Conservation (phyloP, 2,888 invertebrate species). For the Emmelina monodactyla region DNA sequence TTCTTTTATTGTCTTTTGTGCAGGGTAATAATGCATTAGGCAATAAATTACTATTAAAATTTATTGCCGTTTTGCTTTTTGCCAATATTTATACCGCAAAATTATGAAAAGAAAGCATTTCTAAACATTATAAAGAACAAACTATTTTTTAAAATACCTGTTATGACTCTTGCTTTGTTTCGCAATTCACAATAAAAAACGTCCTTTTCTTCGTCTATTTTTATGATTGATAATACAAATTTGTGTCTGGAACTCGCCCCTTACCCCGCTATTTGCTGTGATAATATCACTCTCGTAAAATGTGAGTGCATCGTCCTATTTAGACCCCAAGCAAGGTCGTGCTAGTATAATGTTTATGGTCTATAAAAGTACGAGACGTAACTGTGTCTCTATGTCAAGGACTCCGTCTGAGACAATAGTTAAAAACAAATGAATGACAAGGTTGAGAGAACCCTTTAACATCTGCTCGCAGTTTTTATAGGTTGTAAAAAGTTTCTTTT, state of each 20-base stretch:
- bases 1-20: background rate
- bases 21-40: no score
- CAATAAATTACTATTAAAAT: no score
- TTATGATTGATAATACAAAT: no score
- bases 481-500: no score
- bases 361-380: slow-evolving; percentile 60
- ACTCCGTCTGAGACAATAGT: slow-evolving; percentile 55
- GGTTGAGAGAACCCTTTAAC: slow-evolving; percentile 21
- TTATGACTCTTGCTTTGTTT: no score
- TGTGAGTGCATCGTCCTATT: slow-evolving; percentile 58
- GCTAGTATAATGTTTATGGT: slow-evolving; percentile 66
- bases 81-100: background rate
- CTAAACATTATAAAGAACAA: no score
- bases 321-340: slow-evolving; percentile 61
- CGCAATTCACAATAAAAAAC: no score
- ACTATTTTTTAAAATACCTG: no score
- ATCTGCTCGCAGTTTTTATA: slow-evolving; percentile 16
- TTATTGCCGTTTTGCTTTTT: background rate
- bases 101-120: no score
- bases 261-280: no score
- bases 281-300: slow-evolving; percentile 16
- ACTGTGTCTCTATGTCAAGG: slow-evolving; percentile 63
- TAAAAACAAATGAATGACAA: slow-evolving; percentile 29
- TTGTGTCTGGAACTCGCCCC: no score
- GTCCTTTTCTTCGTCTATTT: no score